These are phyloP conservation scores for Corvus hawaiiensis DNA, from an alignment of 2,113 vertebrate genomes.

Conservation along the genomic window DNA sequence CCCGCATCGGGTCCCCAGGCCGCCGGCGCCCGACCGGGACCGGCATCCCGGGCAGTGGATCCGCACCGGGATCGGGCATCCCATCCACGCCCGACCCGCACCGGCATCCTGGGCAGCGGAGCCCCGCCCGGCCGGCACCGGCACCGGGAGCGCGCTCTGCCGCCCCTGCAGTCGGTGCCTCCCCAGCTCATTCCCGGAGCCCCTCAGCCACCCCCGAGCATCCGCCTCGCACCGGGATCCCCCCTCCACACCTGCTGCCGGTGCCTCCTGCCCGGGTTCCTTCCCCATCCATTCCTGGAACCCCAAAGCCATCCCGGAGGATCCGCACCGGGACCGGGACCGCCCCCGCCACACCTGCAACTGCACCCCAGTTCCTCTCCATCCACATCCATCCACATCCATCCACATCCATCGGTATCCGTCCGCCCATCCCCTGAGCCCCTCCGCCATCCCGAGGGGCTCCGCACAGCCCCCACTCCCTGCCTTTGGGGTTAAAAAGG, in stretches of 20 bases:
- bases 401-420: not conserved
- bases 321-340: not conserved
- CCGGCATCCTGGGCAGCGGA: not conserved
- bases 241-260: not conserved
- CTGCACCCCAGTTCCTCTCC: not conserved
- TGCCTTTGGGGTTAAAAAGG: not conserved
- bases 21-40: not conserved
- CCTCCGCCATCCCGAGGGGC: not conserved
- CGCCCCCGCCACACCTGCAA: not conserved
- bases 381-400: too few species aligned
- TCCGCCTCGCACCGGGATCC: not conserved
- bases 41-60: not conserved
- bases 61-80: too few species aligned
- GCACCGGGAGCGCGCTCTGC: too few species aligned
- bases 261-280: not conserved
- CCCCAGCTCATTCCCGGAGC: not conserved
- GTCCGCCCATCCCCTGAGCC: not conserved
- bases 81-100: not conserved
- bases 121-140: not conserved
- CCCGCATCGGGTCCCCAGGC: not conserved
- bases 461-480: fast-evolving
- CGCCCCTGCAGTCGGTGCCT: not conserved
- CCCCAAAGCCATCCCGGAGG: not conserved
- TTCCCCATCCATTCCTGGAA: not conserved
- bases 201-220: not conserved